phyloP scores from a whole-genome alignment of 2,888 invertebrate species.

The Cynaeus angustus region DNA sequence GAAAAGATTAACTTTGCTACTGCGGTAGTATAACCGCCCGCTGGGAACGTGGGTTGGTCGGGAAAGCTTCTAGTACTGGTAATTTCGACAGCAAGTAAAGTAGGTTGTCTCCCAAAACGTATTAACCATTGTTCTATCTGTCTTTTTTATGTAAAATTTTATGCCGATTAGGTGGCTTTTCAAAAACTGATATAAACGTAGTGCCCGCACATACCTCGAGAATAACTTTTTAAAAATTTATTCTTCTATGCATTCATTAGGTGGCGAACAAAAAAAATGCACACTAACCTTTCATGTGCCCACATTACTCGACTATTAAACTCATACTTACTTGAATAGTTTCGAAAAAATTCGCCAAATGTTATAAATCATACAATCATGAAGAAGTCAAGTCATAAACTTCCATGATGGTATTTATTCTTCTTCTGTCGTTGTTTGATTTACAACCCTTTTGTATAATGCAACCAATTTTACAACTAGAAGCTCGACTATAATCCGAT shows the following conservation, averaged over 20 bases:
- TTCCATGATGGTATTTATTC: slow-evolving; percentile 7
- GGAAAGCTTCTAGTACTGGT: slow-evolving; percentile 14
- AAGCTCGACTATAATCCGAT: slow-evolving; percentile 18
- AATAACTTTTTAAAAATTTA: too few relatives aligned
- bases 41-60: slow-evolving; percentile 23
- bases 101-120: too few relatives aligned
- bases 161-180: too few relatives aligned
- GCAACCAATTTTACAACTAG: slow-evolving; percentile 14
- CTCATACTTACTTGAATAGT: too few relatives aligned
- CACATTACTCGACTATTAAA: too few relatives aligned
- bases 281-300: too few relatives aligned
- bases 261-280: too few relatives aligned
- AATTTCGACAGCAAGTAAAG: slow-evolving; percentile 9
- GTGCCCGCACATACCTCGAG: too few relatives aligned
- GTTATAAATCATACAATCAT: slow-evolving; percentile 7
- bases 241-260: too few relatives aligned
- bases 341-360: background rate
- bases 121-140: too few relatives aligned
- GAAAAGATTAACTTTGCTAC: slow-evolving; percentile 58
- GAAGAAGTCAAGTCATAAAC: slow-evolving; percentile 13
- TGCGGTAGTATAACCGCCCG: slow-evolving; percentile 48
- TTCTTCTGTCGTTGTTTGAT: slow-evolving; percentile 22
- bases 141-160: too few relatives aligned
- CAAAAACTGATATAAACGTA: too few relatives aligned
- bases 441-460: slow-evolving; percentile 26